phyloP scores from a whole-genome alignment of 2,113 vertebrate species.

The Scartelaos histophorus region DNA sequence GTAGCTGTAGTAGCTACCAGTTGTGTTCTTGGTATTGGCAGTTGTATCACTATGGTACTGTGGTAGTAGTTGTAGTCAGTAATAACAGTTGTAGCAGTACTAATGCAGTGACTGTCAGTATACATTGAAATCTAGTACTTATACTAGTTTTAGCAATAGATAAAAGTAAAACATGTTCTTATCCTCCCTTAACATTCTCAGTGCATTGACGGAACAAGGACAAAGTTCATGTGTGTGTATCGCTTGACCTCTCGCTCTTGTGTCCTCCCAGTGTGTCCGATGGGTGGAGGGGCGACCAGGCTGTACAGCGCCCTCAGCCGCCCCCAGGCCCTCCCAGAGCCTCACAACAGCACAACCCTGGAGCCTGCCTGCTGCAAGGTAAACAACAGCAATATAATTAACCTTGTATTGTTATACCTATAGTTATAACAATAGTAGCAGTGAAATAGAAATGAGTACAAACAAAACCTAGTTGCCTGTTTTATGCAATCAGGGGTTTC shows the following conservation, averaged over 20 bases:
- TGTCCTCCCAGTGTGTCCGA: slow-evolving; percentile 78
- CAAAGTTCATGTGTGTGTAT: neutral
- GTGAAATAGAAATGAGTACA: neutral
- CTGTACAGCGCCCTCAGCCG: slow-evolving; percentile 84
- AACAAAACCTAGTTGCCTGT: too few species aligned
- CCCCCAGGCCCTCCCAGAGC: slow-evolving; percentile 60
- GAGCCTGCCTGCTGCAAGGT: slow-evolving; percentile 62
- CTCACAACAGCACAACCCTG: slow-evolving; percentile 66
- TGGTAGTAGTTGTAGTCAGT: too few species aligned
- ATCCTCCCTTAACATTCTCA: neutral
- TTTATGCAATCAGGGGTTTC: too few species aligned
- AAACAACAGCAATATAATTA: neutral
- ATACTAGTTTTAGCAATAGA: too few species aligned
- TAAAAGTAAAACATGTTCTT: neutral
- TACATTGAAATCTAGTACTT: too few species aligned
- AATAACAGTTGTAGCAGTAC: too few species aligned
- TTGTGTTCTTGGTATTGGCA: too few species aligned
- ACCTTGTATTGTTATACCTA: too few species aligned
- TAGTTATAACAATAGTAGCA: neutral
- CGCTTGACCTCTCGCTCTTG: neutral
- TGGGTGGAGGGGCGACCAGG: slow-evolving; percentile 85
- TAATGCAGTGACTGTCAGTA: too few species aligned
- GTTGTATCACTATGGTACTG: too few species aligned
- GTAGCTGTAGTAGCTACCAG: neutral
- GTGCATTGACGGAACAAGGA: neutral